Base-by-base conservation (phyloP, 1,140 invertebrate genomes). In the Diploscapter pachys region DNA sequence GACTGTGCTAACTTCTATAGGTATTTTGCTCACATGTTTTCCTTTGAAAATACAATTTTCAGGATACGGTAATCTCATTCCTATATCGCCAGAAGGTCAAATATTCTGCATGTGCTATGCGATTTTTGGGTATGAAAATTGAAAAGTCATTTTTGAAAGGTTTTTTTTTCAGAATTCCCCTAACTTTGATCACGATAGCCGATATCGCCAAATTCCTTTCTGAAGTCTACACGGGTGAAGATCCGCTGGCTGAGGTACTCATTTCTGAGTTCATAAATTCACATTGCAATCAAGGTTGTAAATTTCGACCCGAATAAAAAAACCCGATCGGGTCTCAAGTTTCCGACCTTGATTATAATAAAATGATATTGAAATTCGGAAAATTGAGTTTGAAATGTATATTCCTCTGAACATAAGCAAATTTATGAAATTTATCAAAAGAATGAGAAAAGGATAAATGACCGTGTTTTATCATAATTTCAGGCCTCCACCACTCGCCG, bases 71-170 rank as follows among this genome's bases (percentile, higher is more conserved):
- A 59, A 72, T 67, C 71, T 72, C 5, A 72, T 72, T 69, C 71
- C 71, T 5, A 67, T 72, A n/a, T 72, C 64, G 5, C 61, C 56
- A 8, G n/a, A 64, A 5, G 71, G 71, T 6, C 59, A 72, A 53
- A 72, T 72, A 71, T 71, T 69, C 31, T 72, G 71, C 48, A 72
- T 72, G 71, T 71, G 64, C 57, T 72, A 72, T 72, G 71, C 71
- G 50, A 72, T 72, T 50, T 72, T 72, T 71, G 71, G 71, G 71
- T 72, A 51, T 9, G 64, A 5, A 5, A 6, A 8, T 63, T 13
- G 11, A 71, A 67, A 64, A 9, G 9, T 9, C 63, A 48, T 9
- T 9, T 9, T 11, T 11, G 9, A 65, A 67, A 69, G 56, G 13
- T 11, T 59, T 11, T 59, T 70, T 5, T 67, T 69, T 70, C 49